Evolutionary conservation across 2,797 vertebrate species (phyloP).

Genomic region (Amblyopsis hoosieri): DNA sequence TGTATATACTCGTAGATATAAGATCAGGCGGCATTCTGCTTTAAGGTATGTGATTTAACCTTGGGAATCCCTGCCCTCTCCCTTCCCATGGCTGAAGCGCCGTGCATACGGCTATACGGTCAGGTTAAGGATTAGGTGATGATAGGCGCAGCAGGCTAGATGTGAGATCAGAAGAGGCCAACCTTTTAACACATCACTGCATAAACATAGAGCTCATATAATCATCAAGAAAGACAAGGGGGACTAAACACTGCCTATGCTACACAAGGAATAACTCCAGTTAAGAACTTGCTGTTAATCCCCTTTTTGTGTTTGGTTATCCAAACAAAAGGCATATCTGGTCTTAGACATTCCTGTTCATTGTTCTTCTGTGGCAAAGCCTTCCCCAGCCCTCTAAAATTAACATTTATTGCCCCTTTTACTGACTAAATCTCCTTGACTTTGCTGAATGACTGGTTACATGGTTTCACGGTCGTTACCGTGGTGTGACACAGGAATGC

Average conservation of each 20-base stretch:
- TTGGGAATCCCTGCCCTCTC: slow-evolving; percentile 44
- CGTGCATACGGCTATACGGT: slow-evolving; percentile 21
- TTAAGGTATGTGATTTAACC: slow-evolving; percentile 26
- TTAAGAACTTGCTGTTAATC: slow-evolving; percentile 41
- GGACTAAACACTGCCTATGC: slow-evolving; percentile 49
- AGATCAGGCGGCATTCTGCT: slow-evolving; percentile 17
- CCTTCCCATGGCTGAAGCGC: slow-evolving; percentile 44
- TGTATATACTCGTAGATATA: slow-evolving; percentile 12
- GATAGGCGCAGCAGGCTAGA: slow-evolving; percentile 19
- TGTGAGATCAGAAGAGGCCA: slow-evolving; percentile 47
- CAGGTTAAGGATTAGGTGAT: slow-evolving; percentile 41
- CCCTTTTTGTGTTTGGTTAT: slow-evolving; percentile 50
- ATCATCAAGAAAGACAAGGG: slow-evolving; percentile 38
- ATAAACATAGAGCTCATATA: slow-evolving; percentile 27
- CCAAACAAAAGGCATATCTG: slow-evolving; percentile 38
- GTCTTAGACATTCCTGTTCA: slow-evolving; percentile 12
- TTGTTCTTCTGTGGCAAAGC: slow-evolving; percentile 17
- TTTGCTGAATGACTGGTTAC: slow-evolving; percentile 10
- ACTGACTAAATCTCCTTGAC: slow-evolving; percentile 5
- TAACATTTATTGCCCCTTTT: slow-evolving; percentile 19
- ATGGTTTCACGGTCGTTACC: slow-evolving; percentile 7
- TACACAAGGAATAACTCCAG: slow-evolving; percentile 23
- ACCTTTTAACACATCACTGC: slow-evolving; percentile 23
- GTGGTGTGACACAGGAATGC: slow-evolving; percentile 6
- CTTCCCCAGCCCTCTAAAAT: slow-evolving; percentile 18